Conservation (phyloP, 1,140 invertebrate genomes). For the Polypedilum pembai region DNA sequence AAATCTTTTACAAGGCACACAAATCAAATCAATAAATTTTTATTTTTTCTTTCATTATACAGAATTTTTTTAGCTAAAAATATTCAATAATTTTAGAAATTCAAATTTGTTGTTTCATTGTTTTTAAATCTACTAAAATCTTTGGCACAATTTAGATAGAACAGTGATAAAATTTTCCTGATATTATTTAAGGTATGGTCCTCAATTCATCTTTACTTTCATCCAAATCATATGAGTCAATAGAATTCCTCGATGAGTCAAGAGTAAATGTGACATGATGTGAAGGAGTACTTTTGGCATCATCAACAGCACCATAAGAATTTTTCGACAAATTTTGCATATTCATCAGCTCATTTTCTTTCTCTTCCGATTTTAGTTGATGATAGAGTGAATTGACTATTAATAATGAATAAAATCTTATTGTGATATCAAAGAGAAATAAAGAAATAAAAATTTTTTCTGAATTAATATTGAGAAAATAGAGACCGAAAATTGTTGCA, state of each 20-base stretch:
- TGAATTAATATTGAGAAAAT: not conserved
- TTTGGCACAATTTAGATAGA: too few relatives aligned
- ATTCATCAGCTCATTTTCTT: not conserved
- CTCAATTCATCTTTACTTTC: constrained; percentile 1
- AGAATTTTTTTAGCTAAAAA: too few relatives aligned
- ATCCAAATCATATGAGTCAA: not conserved
- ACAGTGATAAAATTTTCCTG: too few relatives aligned
- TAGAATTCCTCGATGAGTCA: not conserved
- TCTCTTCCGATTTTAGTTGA: not conserved
- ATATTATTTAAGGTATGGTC: not conserved
- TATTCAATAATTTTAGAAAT: too few relatives aligned
- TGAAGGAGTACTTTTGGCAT: not conserved
- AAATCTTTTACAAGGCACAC: too few relatives aligned
- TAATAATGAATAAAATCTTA: not conserved
- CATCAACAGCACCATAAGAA: not conserved
- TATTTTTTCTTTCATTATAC: too few relatives aligned
- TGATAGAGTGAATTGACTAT: not conserved
- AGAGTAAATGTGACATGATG: constrained; percentile 1
- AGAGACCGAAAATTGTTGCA: not conserved
- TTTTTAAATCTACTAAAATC: too few relatives aligned
- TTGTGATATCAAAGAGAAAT: not conserved
- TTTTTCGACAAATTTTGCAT: not conserved
- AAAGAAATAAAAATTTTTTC: not conserved
- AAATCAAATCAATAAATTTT: too few relatives aligned
- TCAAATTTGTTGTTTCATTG: too few relatives aligned